phyloP scores from a whole-genome alignment of 1,140 invertebrate species.

The Drosophila melanica region DNA sequence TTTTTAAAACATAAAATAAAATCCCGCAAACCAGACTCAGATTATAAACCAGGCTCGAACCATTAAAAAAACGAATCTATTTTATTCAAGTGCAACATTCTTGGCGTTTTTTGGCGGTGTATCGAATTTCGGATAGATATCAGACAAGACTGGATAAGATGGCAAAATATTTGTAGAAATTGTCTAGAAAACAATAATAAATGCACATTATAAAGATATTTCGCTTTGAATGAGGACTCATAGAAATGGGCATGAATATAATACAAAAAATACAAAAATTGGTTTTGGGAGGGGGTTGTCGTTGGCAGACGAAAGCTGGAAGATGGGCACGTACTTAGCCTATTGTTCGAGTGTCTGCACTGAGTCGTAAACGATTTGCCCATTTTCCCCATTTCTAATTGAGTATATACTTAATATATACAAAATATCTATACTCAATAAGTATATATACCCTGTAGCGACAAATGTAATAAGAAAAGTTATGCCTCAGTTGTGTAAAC shows the following conservation, averaged over 20 bases:
- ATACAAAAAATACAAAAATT: background rate
- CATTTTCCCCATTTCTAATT: conserved; percentile 59
- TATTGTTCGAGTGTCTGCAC: conserved; percentile 33
- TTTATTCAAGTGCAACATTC: too few species aligned
- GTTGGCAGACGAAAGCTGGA: background rate
- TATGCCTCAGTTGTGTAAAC: background rate
- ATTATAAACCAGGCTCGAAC: too few species aligned
- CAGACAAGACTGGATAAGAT: too few species aligned
- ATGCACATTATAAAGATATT: conserved; percentile 68
- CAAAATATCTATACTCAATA: conserved; percentile 18
- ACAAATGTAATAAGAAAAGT: background rate
- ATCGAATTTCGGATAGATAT: too few species aligned
- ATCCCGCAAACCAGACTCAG: too few species aligned
- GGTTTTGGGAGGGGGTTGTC: background rate
- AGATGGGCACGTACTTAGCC: conserved; percentile 34
- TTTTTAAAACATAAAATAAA: too few species aligned
- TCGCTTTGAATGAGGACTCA: conserved; percentile 18
- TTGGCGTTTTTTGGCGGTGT: too few species aligned
- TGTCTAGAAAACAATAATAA: conserved; percentile 71
- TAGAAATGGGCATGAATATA: background rate
- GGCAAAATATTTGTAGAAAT: conserved; percentile 16
- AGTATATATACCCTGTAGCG: conserved; percentile 2
- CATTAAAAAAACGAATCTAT: too few species aligned
- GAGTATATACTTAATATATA: conserved; percentile 52
- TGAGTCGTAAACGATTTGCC: conserved; percentile 71